Evolutionary conservation across 1,140 invertebrate species (phyloP), one percentile per base, ranked within the genome.

Genomic region (Chelonus insularis): DNA sequence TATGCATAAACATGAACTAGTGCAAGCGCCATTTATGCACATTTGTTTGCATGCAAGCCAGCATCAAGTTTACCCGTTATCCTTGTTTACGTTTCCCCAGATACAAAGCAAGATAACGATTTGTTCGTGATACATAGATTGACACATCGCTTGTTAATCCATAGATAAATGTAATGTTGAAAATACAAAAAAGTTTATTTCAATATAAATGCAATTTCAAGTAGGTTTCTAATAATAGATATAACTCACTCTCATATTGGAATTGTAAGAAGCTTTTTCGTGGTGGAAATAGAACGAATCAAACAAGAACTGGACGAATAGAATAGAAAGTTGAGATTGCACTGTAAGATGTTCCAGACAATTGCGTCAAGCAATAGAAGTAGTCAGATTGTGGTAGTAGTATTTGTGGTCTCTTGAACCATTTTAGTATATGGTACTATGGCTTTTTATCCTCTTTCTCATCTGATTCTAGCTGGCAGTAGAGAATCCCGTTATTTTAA

Each of bases 1-100:
- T 36, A 60, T 60, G 48, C 57, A 60, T 60, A 60, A 60, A 60
- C 57, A 60, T 60, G 57, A 60, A 41, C 34, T 25, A 47, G 6
- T 11, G 25, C 16, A 20, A 55, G 16, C 16, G 21, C 7, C 21
- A 52, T 29, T 32, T 52, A 52, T 32, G 50, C 50, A n/a, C 50
- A 32, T 36, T 52, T 52, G 50, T 52, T 52, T 34, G 50, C 50
- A 52, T 52, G n/a, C 25, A 18, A 48, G 21, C 45, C 45, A 48
- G 36, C 34, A 11, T 16, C 20, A 39, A 20, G 48, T 36, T 52
- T 52, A 14, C 23, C 29, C 29, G 25, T 16, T 52, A 32, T 52
- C 50, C 50, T 52, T 52, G 50, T 52, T 52, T 48, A 48, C 29
- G 50, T 52, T 52, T 52, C 20, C 11, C 25, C 12, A 52, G 23